Evolutionary conservation across 2,888 invertebrate genomes (phyloP).

Genomic region (Dromius quadrimaculatus): DNA sequence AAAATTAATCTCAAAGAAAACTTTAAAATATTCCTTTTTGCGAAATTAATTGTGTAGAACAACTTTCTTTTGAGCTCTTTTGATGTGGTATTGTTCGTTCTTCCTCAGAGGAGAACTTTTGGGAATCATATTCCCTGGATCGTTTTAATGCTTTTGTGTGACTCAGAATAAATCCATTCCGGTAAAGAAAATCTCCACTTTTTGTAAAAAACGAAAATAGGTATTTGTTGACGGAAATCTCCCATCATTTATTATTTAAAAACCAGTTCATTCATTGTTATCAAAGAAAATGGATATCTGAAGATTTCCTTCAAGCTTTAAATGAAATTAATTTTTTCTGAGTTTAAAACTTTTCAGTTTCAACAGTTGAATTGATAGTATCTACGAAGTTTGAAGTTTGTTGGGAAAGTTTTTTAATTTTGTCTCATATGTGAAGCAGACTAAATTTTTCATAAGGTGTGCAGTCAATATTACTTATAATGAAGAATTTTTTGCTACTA

Average conservation of each 20-base stretch:
- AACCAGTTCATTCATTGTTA: slow-evolving; percentile 8
- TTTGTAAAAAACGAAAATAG: slow-evolving; percentile 30
- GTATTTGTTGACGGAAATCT: slow-evolving; percentile 32
- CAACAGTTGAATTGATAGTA: too few species aligned
- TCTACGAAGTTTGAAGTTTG: too few species aligned
- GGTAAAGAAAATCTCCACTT: slow-evolving; percentile 21
- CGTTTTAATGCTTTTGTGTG: slow-evolving; percentile 31
- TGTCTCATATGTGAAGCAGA: slow-evolving; percentile 6
- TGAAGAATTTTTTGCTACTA: slow-evolving; percentile 5
- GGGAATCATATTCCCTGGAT: slow-evolving; percentile 12
- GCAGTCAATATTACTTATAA: background rate
- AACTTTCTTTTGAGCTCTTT: background rate
- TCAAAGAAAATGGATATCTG: slow-evolving; percentile 12
- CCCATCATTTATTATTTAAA: slow-evolving; percentile 28
- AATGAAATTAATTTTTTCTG: slow-evolving; percentile 14
- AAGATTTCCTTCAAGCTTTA: slow-evolving; percentile 6
- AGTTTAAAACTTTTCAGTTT: too few species aligned
- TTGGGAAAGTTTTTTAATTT: slow-evolving; percentile 10
- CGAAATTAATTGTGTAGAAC: background rate
- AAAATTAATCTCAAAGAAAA: too few species aligned
- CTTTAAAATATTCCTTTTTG: too few species aligned
- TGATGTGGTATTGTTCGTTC: slow-evolving; percentile 18
- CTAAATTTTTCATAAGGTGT: background rate
- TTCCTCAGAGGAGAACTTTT: background rate
- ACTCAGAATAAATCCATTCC: slow-evolving; percentile 19